A percentile compares a stretch with the other conserved stretches of the same genome.
Conservation (phyloP, 2,888 invertebrate species). For the Ichneumon xanthorius region DNA sequence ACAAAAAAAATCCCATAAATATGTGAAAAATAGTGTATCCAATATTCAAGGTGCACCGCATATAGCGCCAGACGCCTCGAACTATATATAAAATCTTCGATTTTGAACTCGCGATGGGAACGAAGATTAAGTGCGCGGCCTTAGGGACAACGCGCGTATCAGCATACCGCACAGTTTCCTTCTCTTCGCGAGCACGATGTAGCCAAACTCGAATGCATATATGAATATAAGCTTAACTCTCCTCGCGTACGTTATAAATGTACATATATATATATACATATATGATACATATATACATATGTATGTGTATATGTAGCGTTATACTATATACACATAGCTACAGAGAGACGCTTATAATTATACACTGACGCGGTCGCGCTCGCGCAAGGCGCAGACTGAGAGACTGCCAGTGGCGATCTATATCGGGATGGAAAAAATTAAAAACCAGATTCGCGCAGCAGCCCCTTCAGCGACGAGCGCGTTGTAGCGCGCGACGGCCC, state of each 20-base stretch:
- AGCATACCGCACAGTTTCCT: slow-evolving; percentile 19
- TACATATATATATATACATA: slow-evolving; percentile 31
- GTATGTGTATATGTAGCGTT: slow-evolving; percentile 21
- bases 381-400: slow-evolving; percentile 60
- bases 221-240: slow-evolving; percentile 44
- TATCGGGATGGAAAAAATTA: slow-evolving; percentile 79
- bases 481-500: slow-evolving; percentile 57
- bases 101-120: slow-evolving; percentile 37
- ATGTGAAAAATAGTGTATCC: not conserved
- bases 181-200: slow-evolving; percentile 17
- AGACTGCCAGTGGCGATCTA: slow-evolving; percentile 75
- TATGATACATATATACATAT: not conserved
- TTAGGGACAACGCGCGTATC: slow-evolving; percentile 40
- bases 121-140: slow-evolving; percentile 39
- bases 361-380: slow-evolving; percentile 63
- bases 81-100: slow-evolving; percentile 9
- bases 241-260: slow-evolving; percentile 32
- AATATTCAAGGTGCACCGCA: slow-evolving; percentile 1
- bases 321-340: slow-evolving; percentile 12
- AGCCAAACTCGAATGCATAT: slow-evolving; percentile 41
- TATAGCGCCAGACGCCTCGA: not conserved
- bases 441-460: slow-evolving; percentile 79
- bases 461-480: slow-evolving; percentile 62
- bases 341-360: slow-evolving; percentile 71
- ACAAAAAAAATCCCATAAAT: not conserved